These are phyloP conservation scores for Pavo muticus DNA, from an alignment of 2,113 vertebrate species.

Conservation along the genomic window DNA sequence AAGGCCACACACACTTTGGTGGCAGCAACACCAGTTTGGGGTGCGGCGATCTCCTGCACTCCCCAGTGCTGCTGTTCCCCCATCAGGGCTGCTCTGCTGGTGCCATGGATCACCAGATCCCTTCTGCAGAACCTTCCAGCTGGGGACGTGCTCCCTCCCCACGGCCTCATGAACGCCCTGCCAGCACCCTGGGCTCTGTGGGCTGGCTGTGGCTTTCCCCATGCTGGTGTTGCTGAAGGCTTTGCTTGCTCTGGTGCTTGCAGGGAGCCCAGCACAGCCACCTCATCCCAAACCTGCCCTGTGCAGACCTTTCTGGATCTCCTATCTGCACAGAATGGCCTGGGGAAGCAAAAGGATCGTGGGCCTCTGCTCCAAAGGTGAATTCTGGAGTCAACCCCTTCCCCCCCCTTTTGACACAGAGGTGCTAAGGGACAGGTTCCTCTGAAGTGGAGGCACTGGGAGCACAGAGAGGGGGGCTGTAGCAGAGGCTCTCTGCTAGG, in stretches of 20 bases:
- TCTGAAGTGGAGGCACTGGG: not conserved
- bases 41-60: not conserved
- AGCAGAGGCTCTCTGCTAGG: not conserved
- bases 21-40: not conserved
- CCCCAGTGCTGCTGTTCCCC: no score
- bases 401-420: not conserved
- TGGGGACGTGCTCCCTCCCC: not conserved
- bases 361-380: not conserved
- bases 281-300: not conserved
- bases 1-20: not conserved
- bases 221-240: not conserved
- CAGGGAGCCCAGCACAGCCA: not conserved
- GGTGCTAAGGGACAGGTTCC: not conserved
- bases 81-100: not conserved
- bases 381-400: not conserved
- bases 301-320: not conserved
- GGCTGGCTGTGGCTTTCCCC: not conserved
- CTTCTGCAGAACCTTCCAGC: not conserved
- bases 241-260: not conserved
- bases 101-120: not conserved
- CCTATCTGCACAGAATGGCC: not conserved
- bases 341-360: not conserved
- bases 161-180: not conserved
- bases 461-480: not conserved
- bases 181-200: accelerated